Evolutionary conservation across 1,140 invertebrate genomes (phyloP).

Genomic region (Leguminivora glycinivorella): DNA sequence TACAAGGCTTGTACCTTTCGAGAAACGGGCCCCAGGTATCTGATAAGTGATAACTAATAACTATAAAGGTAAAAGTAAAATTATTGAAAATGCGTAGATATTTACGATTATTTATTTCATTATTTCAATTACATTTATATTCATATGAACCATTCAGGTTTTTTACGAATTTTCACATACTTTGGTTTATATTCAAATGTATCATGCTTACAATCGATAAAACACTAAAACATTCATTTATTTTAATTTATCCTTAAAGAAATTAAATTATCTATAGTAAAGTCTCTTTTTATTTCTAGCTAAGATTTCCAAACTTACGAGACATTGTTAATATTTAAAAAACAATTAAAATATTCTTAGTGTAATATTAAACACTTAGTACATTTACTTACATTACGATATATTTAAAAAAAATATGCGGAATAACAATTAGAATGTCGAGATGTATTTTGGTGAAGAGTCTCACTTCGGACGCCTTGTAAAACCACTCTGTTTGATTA

Average conservation of each 20-base stretch:
- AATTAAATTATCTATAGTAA: constrained; percentile 51
- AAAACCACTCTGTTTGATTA: background rate
- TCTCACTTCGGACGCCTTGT: background rate
- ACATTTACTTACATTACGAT: constrained; percentile 50
- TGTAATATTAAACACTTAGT: constrained; percentile 52
- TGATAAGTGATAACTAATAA: too few relatives aligned
- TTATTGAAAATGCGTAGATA: constrained; percentile 28
- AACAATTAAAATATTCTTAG: constrained; percentile 60
- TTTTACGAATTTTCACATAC: constrained; percentile 36
- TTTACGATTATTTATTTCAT: constrained; percentile 67
- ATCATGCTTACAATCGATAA: constrained; percentile 47
- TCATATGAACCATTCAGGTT: constrained; percentile 49
- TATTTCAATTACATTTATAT: constrained; percentile 61
- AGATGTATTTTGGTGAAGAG: background rate
- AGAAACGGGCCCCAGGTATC: too few relatives aligned
- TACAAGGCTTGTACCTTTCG: too few relatives aligned
- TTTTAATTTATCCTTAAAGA: constrained; percentile 45
- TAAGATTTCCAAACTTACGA: constrained; percentile 11
- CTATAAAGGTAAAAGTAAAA: background rate
- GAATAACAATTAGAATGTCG: constrained; percentile 45
- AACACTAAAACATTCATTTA: constrained; percentile 58
- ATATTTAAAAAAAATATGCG: constrained; percentile 49
- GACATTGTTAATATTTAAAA: constrained; percentile 53
- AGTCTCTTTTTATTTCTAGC: constrained; percentile 62
- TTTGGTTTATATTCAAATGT: constrained; percentile 59